These are phyloP conservation scores for Saguinus imperator DNA, from an alignment of 2,113 vertebrate species.

Conservation along the genomic window DNA sequence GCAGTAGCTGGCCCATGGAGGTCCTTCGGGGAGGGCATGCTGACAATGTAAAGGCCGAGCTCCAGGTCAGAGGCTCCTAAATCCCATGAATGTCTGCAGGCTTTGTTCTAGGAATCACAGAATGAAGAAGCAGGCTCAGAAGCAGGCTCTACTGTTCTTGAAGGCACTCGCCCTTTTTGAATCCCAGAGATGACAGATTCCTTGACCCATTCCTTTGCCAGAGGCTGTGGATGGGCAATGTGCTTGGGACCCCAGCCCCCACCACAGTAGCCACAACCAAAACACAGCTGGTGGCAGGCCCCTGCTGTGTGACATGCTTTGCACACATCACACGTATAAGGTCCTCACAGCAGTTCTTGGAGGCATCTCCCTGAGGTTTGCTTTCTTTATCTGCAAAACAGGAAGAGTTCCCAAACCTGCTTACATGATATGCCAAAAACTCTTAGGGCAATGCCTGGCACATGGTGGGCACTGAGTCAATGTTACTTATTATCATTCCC, in stretches of 20 bases:
- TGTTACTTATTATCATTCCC: background rate
- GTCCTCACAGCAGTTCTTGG: background rate
- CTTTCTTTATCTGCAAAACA: background rate
- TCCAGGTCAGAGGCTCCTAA: background rate
- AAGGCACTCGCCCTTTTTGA: background rate
- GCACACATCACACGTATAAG: fast-evolving
- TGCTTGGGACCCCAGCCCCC: background rate
- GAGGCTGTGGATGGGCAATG: fast-evolving
- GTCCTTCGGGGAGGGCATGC: fast-evolving
- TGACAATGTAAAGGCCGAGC: background rate
- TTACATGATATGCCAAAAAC: background rate
- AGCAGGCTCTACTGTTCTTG: background rate
- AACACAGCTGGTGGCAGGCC: background rate
- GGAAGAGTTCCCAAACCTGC: background rate
- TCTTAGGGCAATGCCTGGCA: background rate
- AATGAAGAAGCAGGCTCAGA: background rate
- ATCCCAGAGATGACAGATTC: background rate
- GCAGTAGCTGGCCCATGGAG: fast-evolving
- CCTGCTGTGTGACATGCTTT: background rate
- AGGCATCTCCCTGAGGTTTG: background rate
- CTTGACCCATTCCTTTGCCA: background rate
- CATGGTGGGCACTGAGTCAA: background rate
- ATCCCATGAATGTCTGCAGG: too few species aligned
- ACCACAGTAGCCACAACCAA: fast-evolving
- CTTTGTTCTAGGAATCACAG: too few species aligned